These are phyloP conservation scores for Caenorhabditis macrosperma DNA, from an alignment of 2,888 invertebrate species.

Conservation along the genomic window DNA sequence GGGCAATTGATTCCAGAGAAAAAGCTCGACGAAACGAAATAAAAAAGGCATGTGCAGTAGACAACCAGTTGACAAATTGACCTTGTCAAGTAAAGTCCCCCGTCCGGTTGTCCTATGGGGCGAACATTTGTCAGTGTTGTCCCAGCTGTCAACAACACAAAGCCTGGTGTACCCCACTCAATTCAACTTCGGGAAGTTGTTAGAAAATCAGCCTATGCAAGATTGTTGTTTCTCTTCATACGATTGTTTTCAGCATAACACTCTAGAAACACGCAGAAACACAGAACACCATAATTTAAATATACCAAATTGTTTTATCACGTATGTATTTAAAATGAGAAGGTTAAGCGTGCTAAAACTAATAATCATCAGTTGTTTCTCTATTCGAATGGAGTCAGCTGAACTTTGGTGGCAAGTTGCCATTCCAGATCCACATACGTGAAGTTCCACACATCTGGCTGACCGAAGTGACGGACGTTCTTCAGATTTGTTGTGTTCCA, in stretches of 20 bases:
- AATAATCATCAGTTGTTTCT: constrained; percentile 21
- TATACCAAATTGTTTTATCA: too few relatives aligned
- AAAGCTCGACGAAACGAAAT: not conserved
- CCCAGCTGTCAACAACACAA: not conserved
- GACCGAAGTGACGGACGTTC: constrained; percentile 84
- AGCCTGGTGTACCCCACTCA: not conserved
- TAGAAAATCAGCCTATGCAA: not conserved
- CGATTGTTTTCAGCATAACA: too few relatives aligned
- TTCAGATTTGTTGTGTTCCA: constrained; percentile 86
- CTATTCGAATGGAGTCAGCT: constrained; percentile 37
- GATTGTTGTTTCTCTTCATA: too few relatives aligned
- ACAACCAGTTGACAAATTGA: not conserved
- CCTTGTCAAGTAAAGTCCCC: not conserved
- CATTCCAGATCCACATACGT: constrained; percentile 82
- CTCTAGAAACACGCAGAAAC: too few relatives aligned
- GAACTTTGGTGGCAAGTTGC: constrained; percentile 64
- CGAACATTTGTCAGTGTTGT: constrained; percentile 2
- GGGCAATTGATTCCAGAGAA: not conserved
- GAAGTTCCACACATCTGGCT: constrained; percentile 88
- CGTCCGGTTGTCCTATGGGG: not conserved
- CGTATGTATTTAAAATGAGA: too few relatives aligned
- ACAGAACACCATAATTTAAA: too few relatives aligned
- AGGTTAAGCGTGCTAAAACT: too few relatives aligned
- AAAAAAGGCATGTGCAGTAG: not conserved
- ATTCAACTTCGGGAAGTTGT: not conserved